Evolutionary conservation across 2,888 invertebrate species (phyloP), one percentile per base, ranked within the genome.

Genomic region (Trichopoda pennipes): DNA sequence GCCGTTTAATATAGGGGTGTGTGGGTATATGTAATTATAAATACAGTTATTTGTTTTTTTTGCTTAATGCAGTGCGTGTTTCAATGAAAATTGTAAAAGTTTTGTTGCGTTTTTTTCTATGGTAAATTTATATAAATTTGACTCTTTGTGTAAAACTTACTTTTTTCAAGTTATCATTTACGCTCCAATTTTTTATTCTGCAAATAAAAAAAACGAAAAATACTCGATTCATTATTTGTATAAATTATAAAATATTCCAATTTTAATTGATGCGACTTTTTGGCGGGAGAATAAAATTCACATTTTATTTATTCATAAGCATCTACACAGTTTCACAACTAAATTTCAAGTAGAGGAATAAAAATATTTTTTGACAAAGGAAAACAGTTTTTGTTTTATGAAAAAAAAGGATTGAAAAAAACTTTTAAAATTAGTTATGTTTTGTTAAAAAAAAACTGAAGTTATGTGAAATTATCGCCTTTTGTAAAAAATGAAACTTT

Each of bases 111-210:
- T 49, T 38, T 42, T 6, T 10, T 72, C 28, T 44, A 42, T 16
- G 28, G 16, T 53, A 72, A 61, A 38, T 17, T 23, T 16, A 16
- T 6, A 55, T 21, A 6, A 17, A 3, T 38, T 51, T 42, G 28
- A 38, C n/a, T 8, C 1, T 60, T 51, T 16, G 14, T 61, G 60
- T 61, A 16, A 61, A 28, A 28, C 53, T 72, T 72, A 53, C 42
- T 16, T 66, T 53, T 42, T 51, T 16, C n/a, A 35, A 12, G 32
- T n/a, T 53, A 38, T 14, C 72, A 53, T 42, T 49, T 53, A 19
- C 19, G 53, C 17, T 61, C 14, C 61, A 32, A 42, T 53, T 61
- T n/a, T 53, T 42, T 0, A 19, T 35, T 16, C 61, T 61, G 42
- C 28, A 28, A 0, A 61, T 61, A 53, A 35, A 58, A 49, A 47